These are phyloP conservation scores for Ceraclea dissimilis DNA, from an alignment of 2,888 invertebrate species.

Conservation along the genomic window DNA sequence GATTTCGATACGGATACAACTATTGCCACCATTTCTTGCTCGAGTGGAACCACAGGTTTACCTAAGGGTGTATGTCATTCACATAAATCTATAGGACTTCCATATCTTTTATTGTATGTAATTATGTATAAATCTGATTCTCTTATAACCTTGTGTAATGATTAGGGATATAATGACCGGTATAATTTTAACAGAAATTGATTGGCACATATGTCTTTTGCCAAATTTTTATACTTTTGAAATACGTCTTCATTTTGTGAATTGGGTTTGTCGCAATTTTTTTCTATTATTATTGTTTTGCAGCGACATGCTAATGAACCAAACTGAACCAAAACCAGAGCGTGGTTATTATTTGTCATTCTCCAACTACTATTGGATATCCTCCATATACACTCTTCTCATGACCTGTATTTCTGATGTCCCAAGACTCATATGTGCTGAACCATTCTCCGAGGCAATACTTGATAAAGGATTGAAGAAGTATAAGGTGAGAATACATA, in stretches of 20 bases:
- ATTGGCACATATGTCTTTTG: too few relatives aligned
- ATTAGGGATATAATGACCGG: too few relatives aligned
- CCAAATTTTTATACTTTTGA: too few relatives aligned
- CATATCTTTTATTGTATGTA: too few relatives aligned
- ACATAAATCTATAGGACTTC: constrained; percentile 1
- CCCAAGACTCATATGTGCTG: constrained; percentile 25
- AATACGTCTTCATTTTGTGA: too few relatives aligned
- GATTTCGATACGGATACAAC: constrained; percentile 16
- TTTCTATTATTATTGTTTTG: too few relatives aligned
- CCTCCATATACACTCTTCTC: constrained; percentile 25
- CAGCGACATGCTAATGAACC: neutral
- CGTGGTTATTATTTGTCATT: neutral
- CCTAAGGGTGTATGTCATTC: constrained; percentile 28
- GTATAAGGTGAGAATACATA: constrained; percentile 27
- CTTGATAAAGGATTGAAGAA: constrained; percentile 26
- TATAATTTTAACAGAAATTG: too few relatives aligned
- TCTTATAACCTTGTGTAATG: neutral
- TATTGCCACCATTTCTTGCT: constrained; percentile 30
- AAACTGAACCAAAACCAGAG: too few relatives aligned
- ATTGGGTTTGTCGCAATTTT: too few relatives aligned
- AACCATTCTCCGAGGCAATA: constrained; percentile 26
- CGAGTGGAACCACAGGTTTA: constrained; percentile 32
- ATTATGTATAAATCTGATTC: too few relatives aligned
- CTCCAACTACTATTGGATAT: constrained; percentile 30
- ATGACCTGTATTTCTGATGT: constrained; percentile 26